Conservation (phyloP, 1,140 invertebrate species). For the Dermatophagoides farinae region DNA sequence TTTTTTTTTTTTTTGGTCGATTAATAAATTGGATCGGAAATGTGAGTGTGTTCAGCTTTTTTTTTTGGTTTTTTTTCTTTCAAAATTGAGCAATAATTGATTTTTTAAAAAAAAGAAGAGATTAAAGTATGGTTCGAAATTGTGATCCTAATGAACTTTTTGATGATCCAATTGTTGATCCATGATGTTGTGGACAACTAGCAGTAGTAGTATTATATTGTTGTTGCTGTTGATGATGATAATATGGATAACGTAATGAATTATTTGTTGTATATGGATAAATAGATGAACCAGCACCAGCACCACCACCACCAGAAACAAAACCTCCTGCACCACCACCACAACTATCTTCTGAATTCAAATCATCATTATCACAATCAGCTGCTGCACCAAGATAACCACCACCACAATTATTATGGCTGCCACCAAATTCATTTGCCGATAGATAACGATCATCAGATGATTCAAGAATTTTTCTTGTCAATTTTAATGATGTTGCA, state of each 20-base stretch:
- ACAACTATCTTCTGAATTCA: conserved; percentile 3
- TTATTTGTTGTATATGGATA: neutral
- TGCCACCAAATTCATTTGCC: neutral
- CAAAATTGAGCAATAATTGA: too few relatives aligned
- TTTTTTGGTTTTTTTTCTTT: too few relatives aligned
- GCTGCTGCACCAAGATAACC: neutral
- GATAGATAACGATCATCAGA: conserved; percentile 6
- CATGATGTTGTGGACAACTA: neutral
- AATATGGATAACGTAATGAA: neutral
- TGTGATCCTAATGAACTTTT: neutral
- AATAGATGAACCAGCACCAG: neutral
- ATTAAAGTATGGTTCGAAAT: neutral
- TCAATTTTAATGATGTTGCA: conserved; percentile 1
- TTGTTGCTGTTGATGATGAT: neutral
- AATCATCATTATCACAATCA: conserved; percentile 3
- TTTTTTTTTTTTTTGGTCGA: too few relatives aligned
- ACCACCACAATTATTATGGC: neutral
- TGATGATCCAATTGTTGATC: neutral
- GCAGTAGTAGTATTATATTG: neutral
- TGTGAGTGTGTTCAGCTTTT: too few relatives aligned
- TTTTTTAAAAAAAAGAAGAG: too few relatives aligned
- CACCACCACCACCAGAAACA: neutral
- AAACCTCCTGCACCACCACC: neutral
- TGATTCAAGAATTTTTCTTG: conserved; percentile 8
- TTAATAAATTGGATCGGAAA: too few relatives aligned